Conservation (phyloP, 1,140 invertebrate species). For the Bombus waltoni region DNA sequence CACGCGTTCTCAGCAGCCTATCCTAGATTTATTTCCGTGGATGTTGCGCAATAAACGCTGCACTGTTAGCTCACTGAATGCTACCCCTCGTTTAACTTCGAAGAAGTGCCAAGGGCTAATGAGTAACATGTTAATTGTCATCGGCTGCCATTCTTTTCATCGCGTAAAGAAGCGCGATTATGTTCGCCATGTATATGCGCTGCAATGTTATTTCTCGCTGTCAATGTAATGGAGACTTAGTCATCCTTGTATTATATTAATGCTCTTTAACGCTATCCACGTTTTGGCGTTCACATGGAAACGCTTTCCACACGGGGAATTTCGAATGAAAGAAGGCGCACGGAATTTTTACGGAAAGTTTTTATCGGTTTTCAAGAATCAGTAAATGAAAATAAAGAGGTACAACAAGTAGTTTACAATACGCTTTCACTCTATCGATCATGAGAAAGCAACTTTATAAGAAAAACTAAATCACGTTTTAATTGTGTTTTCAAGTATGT, state of each 20-base stretch:
- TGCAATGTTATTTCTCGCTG: constrained; percentile 6
- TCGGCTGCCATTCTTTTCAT: neutral
- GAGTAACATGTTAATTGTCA: constrained; percentile 51
- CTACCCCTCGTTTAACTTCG: constrained; percentile 50
- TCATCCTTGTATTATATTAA: constrained; percentile 26
- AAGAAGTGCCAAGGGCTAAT: constrained; percentile 63
- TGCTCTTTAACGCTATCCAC: constrained; percentile 16
- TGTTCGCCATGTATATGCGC: neutral
- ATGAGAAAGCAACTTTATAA: neutral
- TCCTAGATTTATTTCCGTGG: constrained; percentile 76
- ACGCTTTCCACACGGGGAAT: neutral
- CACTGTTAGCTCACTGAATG: constrained; percentile 40
- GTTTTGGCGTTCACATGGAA: neutral
- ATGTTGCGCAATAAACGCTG: constrained; percentile 68
- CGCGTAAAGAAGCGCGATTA: constrained; percentile 17
- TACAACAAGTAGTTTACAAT: neutral
- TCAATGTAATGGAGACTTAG: constrained; percentile 21
- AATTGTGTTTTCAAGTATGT: neutral
- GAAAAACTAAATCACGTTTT: neutral
- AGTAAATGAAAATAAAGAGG: neutral
- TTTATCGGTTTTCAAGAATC: neutral
- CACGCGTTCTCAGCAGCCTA: constrained; percentile 70
- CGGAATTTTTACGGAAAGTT: neutral
- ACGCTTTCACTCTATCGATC: neutral
- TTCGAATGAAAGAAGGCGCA: neutral